Conservation (phyloP, 2,113 vertebrate genomes). For the Cisticola juncidis region DNA sequence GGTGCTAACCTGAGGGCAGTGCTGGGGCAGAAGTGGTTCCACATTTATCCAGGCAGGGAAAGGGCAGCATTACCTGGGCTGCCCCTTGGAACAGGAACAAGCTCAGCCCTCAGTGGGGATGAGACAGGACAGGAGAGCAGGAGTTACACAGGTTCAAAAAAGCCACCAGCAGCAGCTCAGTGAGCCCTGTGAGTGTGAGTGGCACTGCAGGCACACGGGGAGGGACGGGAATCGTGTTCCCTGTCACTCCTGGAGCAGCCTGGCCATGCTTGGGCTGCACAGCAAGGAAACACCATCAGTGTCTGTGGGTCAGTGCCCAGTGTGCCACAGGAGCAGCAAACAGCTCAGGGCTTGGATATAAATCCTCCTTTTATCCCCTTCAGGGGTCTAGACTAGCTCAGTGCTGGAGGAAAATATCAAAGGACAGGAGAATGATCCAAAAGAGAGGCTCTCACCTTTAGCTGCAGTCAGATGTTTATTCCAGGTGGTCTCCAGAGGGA, state of each 20-base stretch:
- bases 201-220: background rate
- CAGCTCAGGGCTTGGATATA: background rate
- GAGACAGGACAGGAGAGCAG: background rate
- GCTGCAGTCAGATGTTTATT: no score
- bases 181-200: background rate
- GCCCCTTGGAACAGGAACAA: background rate
- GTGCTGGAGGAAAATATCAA: no score
- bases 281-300: background rate
- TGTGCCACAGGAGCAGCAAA: no score
- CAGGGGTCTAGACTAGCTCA: no score
- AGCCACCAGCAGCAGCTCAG: background rate
- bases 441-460: no score
- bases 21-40: background rate
- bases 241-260: background rate
- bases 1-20: background rate
- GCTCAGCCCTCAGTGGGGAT: background rate
- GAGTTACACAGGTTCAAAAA: background rate
- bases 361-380: no score
- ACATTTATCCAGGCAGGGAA: background rate
- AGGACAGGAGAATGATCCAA: no score
- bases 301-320: no score
- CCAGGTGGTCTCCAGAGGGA: no score
- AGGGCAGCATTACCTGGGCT: background rate
- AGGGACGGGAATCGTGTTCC: background rate
- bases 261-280: background rate